Conservation (phyloP, 2,113 vertebrate species). For the Colinus virginianus region DNA sequence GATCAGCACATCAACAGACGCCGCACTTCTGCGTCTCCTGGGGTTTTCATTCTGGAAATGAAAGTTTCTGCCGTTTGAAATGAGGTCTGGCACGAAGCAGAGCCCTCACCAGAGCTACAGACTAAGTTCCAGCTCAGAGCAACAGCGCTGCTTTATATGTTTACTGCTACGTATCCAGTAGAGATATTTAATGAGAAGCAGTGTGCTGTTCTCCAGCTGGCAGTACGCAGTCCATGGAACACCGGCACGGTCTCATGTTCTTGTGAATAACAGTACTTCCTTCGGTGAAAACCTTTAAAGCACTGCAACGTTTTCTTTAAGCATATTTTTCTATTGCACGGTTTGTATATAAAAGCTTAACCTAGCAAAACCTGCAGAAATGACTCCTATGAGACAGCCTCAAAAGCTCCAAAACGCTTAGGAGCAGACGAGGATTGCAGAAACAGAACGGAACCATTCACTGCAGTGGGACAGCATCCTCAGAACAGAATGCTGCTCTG, state of each 20-base stretch:
- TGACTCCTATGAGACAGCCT: slow-evolving; percentile 1
- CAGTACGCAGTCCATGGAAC: not conserved
- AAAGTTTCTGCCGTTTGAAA: not conserved
- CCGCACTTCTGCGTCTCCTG: not conserved
- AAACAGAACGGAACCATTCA: slow-evolving; percentile 17
- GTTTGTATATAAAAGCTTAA: not conserved
- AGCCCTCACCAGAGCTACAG: not conserved
- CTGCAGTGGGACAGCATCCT: not conserved
- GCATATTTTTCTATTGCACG: not conserved
- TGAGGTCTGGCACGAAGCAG: not conserved
- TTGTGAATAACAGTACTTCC: not conserved
- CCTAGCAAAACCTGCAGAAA: not conserved
- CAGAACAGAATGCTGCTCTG: not conserved
- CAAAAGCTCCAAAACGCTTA: slow-evolving; percentile 18
- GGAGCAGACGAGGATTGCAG: not conserved
- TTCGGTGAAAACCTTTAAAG: not conserved
- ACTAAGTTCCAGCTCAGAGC: not conserved
- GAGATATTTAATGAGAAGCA: not conserved
- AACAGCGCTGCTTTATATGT: not conserved
- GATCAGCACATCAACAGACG: not conserved
- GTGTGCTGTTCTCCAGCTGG: not conserved
- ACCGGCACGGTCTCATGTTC: not conserved
- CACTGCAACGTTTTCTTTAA: not conserved
- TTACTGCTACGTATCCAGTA: not conserved
- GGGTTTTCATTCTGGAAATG: not conserved